Percentiles rank a stretch among this genome's conserved stretches.
Conservation (phyloP, 2,888 invertebrate species). For the Eupithecia centaureata region DNA sequence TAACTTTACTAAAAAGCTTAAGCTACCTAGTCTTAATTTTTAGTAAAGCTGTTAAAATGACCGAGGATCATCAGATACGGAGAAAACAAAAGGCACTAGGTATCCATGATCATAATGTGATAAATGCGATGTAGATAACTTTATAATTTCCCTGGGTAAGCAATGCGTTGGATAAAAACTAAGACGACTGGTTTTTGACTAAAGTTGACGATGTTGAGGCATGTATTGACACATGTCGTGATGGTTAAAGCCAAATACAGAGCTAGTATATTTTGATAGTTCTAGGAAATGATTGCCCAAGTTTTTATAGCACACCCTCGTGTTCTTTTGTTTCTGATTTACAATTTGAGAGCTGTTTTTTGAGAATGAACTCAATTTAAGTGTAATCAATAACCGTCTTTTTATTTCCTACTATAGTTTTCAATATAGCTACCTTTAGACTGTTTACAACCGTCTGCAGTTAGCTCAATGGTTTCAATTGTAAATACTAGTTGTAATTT, state of each 20-base stretch:
- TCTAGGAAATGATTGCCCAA: slow-evolving; percentile 29
- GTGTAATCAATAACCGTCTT: too few species aligned
- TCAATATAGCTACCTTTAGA: too few species aligned
- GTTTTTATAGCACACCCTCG: slow-evolving; percentile 26
- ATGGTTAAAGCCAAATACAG: slow-evolving; percentile 1
- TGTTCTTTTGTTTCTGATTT: slow-evolving; percentile 21
- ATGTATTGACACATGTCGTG: background rate
- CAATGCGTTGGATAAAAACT: too few species aligned
- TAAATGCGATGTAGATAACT: background rate
- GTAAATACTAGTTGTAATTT: too few species aligned
- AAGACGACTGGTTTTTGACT: too few species aligned
- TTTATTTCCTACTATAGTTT: too few species aligned
- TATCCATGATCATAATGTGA: background rate
- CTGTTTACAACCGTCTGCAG: too few species aligned
- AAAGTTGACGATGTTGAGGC: background rate
- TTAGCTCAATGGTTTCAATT: too few species aligned
- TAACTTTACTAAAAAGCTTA: too few species aligned
- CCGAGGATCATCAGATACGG: background rate
- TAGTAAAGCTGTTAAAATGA: too few species aligned
- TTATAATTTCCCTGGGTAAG: background rate
- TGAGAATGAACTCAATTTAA: too few species aligned
- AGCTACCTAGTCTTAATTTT: too few species aligned
- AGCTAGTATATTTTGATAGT: slow-evolving; percentile 24
- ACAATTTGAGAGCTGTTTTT: slow-evolving; percentile 4
- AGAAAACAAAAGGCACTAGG: background rate